A percentile compares a stretch with the other conserved stretches of the same genome.
These are phyloP conservation scores for Mechanitis messenoides DNA, from an alignment of 2,888 invertebrate species.

Conservation along the genomic window DNA sequence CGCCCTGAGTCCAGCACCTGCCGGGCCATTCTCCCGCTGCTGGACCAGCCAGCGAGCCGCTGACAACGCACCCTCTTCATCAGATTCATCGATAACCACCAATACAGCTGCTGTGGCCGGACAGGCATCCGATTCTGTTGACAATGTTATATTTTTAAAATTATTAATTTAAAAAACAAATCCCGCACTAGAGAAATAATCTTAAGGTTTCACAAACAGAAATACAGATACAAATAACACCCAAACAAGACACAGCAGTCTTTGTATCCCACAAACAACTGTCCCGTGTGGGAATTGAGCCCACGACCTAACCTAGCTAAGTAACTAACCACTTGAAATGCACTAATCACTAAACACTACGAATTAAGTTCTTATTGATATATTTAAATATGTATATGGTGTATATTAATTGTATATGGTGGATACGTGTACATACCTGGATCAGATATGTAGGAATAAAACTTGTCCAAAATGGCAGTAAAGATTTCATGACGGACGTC, in stretches of 20 bases:
- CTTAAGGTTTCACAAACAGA: too few relatives aligned
- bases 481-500: conserved; percentile 67
- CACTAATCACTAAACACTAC: too few relatives aligned
- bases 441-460: conserved; percentile 78
- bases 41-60: conserved; percentile 63
- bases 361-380: too few relatives aligned
- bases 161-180: too few relatives aligned
- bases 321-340: too few relatives aligned
- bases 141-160: conserved; percentile 7
- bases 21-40: conserved; percentile 54
- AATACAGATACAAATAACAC: too few relatives aligned
- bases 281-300: too few relatives aligned
- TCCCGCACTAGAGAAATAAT: neutral
- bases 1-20: conserved; percentile 75
- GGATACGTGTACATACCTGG: conserved; percentile 54
- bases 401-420: too few relatives aligned
- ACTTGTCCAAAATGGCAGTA: conserved; percentile 73
- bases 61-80: conserved; percentile 44
- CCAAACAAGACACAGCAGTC: too few relatives aligned
- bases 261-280: too few relatives aligned
- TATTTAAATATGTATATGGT: too few relatives aligned
- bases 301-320: too few relatives aligned
- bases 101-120: conserved; percentile 79
- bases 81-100: conserved; percentile 70
- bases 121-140: conserved; percentile 65